Evolutionary conservation across 1,140 invertebrate species (phyloP), one percentile per base, ranked within the genome.

Genomic region (Hestina assimilis): DNA sequence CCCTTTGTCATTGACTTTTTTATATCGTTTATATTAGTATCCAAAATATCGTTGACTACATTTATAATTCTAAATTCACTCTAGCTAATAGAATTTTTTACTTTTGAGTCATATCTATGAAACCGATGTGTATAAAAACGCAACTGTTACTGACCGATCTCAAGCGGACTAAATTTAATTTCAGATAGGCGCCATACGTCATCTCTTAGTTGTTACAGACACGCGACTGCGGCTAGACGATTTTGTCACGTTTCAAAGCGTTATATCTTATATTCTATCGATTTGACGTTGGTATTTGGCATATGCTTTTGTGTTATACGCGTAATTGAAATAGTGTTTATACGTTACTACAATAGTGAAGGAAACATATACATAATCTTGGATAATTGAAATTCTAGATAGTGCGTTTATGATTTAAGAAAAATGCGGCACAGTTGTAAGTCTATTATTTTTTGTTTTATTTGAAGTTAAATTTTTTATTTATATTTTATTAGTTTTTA

Each of bases 391-490:
- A 76, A 70, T 73, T 81, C 63, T 72, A 70, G 50, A 51, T 42
- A 23, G 42, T 55, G 23, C 24, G 66, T 65, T 55, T 47, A n/a
- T 38, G 28, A 51, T 38, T 63, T 48, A 28, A 31, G 24, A 29
- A 75, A 68, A 53, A 81, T 82, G 78, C 75, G 72, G 9, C 66
- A 75, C 26, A 77, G 67, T 7, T 81, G 81, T 85, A 62, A 83
- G 83, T 84, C 14, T 3, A 20, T 67, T 56, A 57, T 14, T 6
- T 35, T 51, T 26, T 20, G 15, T 38, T 1, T 17, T 24, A 47
- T 24, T 54, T 45, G 52, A 9, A 43, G 28, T 55, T 33, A 35
- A 50, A 59, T 48, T 12, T 58, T 63, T 47, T 17, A 23, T 69
- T 60, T 48, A 11, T 40, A 29, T 67, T 62, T 24, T 20, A 7